These are phyloP conservation scores for Porites evermanni DNA, from an alignment of 92 coral and sea anemone genomes.

Conservation along the genomic window DNA sequence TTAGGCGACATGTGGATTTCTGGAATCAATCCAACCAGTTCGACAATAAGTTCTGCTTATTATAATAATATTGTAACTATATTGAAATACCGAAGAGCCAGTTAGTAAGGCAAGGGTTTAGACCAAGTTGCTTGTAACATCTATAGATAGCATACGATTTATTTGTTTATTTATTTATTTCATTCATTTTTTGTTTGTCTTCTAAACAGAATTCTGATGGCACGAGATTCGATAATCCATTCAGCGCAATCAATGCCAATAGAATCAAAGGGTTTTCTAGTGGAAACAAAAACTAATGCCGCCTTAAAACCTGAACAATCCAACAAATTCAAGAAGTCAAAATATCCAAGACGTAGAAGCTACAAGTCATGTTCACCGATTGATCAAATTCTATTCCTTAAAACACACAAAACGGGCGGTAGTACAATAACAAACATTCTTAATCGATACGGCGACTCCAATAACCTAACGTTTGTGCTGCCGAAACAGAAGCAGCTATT, in stretches of 20 bases:
- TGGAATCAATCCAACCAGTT: too few species aligned
- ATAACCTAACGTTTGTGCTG: slow-evolving; percentile 68
- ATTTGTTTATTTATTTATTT: too few species aligned
- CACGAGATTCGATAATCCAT: not conserved
- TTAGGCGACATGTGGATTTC: too few species aligned
- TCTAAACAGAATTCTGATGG: not conserved
- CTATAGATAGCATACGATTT: too few species aligned
- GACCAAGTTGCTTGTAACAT: too few species aligned
- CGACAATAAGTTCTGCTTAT: too few species aligned
- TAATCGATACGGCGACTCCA: slow-evolving; percentile 77
- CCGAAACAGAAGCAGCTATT: slow-evolving; percentile 66
- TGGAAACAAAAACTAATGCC: not conserved
- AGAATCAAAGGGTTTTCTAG: not conserved
- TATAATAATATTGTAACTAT: too few species aligned
- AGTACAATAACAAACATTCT: slow-evolving; percentile 85
- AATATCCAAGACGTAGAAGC: not conserved
- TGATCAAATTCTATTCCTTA: slow-evolving; percentile 69
- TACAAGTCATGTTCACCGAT: slow-evolving; percentile 51
- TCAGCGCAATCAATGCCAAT: not conserved
- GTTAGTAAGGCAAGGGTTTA: too few species aligned
- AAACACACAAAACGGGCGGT: slow-evolving; percentile 89
- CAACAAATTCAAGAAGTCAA: not conserved
- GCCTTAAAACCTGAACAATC: not conserved
- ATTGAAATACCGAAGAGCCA: too few species aligned
- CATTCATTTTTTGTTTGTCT: not conserved